Conservation (phyloP, 2,888 invertebrate genomes). For the Cephus spinipes region DNA sequence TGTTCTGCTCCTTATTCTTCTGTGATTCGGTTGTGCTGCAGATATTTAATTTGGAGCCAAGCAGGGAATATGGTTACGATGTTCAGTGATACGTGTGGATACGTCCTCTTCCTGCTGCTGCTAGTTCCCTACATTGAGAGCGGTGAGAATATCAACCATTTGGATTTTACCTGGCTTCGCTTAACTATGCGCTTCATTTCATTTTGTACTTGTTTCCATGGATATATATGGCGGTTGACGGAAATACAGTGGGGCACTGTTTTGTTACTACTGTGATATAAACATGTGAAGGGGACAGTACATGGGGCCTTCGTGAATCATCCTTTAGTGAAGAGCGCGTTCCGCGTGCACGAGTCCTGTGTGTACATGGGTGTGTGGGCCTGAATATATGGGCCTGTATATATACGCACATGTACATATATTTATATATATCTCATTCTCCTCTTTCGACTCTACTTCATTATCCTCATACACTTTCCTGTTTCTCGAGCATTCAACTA, state of each 20-base stretch:
- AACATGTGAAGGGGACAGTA: not conserved
- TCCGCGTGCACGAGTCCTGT: not conserved
- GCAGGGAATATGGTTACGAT: conserved; percentile 60
- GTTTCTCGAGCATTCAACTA: not conserved
- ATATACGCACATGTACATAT: no score
- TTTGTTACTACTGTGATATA: not conserved
- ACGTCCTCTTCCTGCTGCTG: conserved; percentile 76
- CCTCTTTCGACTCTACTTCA: not conserved
- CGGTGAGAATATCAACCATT: conserved; percentile 70
- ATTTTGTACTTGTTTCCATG: not conserved
- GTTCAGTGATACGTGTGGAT: conserved; percentile 67
- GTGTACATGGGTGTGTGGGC: not conserved
- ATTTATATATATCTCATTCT: no score
- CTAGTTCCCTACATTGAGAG: conserved; percentile 78
- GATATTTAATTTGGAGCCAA: conserved; percentile 24
- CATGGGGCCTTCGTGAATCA: conserved; percentile 33
- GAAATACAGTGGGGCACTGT: not conserved
- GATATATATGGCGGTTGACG: not conserved
- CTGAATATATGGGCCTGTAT: no score
- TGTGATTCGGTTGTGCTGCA: conserved; percentile 14
- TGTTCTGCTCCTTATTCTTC: conserved; percentile 6
- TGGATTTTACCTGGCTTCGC: not conserved
- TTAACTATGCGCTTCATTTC: not conserved
- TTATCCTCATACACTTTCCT: not conserved
- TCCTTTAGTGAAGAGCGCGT: conserved; percentile 33